Evolutionary conservation across 2,888 invertebrate genomes (phyloP), one percentile per base, ranked within the genome.

Genomic region (Ornithoptera alexandrae): DNA sequence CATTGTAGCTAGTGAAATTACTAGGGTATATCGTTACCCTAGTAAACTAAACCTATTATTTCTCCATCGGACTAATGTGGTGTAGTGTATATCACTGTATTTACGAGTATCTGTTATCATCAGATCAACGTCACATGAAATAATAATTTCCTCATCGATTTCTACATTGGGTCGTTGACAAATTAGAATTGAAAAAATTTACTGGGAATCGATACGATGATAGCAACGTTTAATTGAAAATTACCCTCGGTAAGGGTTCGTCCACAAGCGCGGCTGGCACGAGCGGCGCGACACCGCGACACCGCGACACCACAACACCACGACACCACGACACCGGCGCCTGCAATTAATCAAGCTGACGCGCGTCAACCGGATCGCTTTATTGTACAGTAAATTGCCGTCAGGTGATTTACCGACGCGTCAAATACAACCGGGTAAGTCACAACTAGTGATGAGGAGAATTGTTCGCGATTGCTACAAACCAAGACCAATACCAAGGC

Each of bases 261-360:
- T 81, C 79, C 81, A 78, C 82, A 81, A 78, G 77, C 73, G 71
- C 63, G 68, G 73, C 74, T 72, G 69, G 74, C 70, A 71, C 73
- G 71, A 71, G 67, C 78, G 81, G 79, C 81, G 78, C 81, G 80
- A 74, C 80, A 81, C 81, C 81, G 79, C 79, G 77, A 74, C 73
- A 75, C 42, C 42, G 10, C 42, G 42, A 42, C 42, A 39, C 39
- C 39, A 8, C 42, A 10, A 42, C 42, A 75, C 42, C 42, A 12
- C 42, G 42, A 42, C 42, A 39, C 39, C 39, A 8, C 42, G 42
- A 42, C 42, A 75, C 18, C 56, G 20, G n/a, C 56, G 56, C 42
- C 17, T 69, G 65, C 77, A 71, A 82, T 82, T 79, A 81, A 81
- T 82, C 82, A 81, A 72, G 63, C 56, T 71, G 75, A 76, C 75